These are phyloP conservation scores for Podiceps cristatus DNA, from an alignment of 2,113 vertebrate species.

Conservation along the genomic window DNA sequence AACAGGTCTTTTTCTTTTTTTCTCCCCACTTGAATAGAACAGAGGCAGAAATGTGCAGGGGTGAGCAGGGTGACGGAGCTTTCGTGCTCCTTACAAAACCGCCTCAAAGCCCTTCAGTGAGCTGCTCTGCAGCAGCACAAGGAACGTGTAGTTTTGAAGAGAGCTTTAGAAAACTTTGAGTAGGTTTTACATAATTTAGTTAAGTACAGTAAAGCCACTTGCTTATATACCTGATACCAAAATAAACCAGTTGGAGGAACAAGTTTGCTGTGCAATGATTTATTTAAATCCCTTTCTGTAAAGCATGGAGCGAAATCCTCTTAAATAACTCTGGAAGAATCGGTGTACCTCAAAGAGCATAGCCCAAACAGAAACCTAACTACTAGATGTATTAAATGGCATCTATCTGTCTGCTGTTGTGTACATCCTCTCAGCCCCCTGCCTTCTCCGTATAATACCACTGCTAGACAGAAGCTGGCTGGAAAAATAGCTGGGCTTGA, in stretches of 20 bases:
- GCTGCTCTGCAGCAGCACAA: neutral
- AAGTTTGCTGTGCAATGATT: conserved; percentile 48
- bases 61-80: neutral
- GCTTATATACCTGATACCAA: conserved; percentile 54
- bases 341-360: neutral
- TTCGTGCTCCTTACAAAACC: neutral
- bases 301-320: conserved; percentile 42
- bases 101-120: conserved; percentile 28
- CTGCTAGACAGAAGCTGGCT: neutral
- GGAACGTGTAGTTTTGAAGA: conserved; percentile 24
- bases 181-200: conserved; percentile 64
- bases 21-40: neutral
- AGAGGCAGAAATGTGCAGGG: neutral
- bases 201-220: conserved; percentile 56
- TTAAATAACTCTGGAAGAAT: conserved; percentile 49
- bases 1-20: neutral
- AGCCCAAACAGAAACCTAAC: neutral
- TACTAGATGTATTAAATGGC: neutral
- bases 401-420: neutral
- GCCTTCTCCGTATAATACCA: neutral
- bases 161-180: conserved; percentile 60
- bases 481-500: neutral
- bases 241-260: conserved; percentile 50
- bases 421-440: neutral
- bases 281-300: conserved; percentile 53